These are phyloP conservation scores for Tridacna gigas DNA, from an alignment of 2,888 invertebrate genomes.

Conservation along the genomic window DNA sequence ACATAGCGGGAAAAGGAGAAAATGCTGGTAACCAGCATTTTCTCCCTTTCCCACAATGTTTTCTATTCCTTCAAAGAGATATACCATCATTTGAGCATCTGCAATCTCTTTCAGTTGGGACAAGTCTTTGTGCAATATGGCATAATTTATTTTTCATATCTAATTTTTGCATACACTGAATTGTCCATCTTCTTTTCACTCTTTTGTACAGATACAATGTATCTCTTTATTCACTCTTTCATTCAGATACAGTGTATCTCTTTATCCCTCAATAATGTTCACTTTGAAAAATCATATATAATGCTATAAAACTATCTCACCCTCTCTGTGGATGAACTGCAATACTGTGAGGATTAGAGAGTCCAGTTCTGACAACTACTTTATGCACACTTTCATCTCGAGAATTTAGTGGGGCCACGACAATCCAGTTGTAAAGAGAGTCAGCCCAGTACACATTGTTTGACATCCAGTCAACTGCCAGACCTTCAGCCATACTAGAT, in stretches of 20 bases:
- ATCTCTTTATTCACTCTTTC: too few species aligned
- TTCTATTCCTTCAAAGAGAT: too few species aligned
- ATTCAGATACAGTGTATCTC: too few species aligned
- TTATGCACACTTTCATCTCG: conserved; percentile 53
- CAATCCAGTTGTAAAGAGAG: conserved; percentile 82
- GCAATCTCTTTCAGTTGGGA: too few species aligned
- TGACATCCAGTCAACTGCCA: conserved; percentile 81
- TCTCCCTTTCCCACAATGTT: conserved; percentile 6
- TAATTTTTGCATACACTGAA: too few species aligned
- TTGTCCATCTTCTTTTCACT: too few species aligned
- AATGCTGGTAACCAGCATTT: not conserved
- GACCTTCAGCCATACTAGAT: conserved; percentile 78
- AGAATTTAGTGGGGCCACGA: conserved; percentile 71
- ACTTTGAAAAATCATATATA: too few species aligned
- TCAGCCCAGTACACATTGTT: conserved; percentile 83
- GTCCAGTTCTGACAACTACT: conserved; percentile 67
- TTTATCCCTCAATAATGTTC: too few species aligned
- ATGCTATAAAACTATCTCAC: conserved; percentile 60
- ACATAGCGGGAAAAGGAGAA: not conserved
- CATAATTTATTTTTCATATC: too few species aligned
- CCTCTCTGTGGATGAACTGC: conserved; percentile 81
- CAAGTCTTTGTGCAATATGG: too few species aligned
- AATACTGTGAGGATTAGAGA: conserved; percentile 80
- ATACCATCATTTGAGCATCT: too few species aligned
- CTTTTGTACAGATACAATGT: too few species aligned